Conservation (phyloP, 2,888 invertebrate genomes). For the Anaspis maculata region DNA sequence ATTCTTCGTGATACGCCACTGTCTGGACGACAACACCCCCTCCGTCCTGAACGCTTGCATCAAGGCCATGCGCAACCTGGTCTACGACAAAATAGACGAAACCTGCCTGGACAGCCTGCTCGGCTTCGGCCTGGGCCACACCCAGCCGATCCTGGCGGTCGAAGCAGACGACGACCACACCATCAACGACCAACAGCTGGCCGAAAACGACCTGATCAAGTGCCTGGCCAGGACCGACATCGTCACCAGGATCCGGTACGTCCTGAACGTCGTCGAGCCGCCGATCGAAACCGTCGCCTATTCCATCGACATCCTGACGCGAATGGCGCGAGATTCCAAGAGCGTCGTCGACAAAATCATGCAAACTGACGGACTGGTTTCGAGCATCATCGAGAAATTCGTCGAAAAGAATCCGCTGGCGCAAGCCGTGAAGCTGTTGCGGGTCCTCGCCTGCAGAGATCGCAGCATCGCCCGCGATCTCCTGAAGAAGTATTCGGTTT, state of each 20-base stretch:
- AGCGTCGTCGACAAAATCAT: slow-evolving; percentile 57
- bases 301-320: slow-evolving; percentile 69
- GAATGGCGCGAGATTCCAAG: slow-evolving; percentile 69
- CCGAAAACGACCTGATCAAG: slow-evolving; percentile 72
- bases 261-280: slow-evolving; percentile 57
- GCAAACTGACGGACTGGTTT: slow-evolving; percentile 56
- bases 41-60: slow-evolving; percentile 68
- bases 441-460: slow-evolving; percentile 59
- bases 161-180: slow-evolving; percentile 49
- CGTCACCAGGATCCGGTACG: slow-evolving; percentile 58
- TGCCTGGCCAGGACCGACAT: slow-evolving; percentile 68
- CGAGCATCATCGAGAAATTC: slow-evolving; percentile 52
- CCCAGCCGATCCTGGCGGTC: slow-evolving; percentile 50
- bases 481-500: slow-evolving; percentile 46
- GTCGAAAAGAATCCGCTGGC: slow-evolving; percentile 48
- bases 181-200: slow-evolving; percentile 79
- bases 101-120: slow-evolving; percentile 59
- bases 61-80: slow-evolving; percentile 63
- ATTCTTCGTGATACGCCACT: slow-evolving; percentile 74
- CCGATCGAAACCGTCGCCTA: slow-evolving; percentile 64
- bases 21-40: slow-evolving; percentile 74
- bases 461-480: slow-evolving; percentile 47
- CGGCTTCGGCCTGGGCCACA: slow-evolving; percentile 56
- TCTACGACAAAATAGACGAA: slow-evolving; percentile 75
- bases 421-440: slow-evolving; percentile 63